These are phyloP conservation scores for Ramphastos sulfuratus DNA, from an alignment of 2,113 vertebrate species.

Conservation along the genomic window DNA sequence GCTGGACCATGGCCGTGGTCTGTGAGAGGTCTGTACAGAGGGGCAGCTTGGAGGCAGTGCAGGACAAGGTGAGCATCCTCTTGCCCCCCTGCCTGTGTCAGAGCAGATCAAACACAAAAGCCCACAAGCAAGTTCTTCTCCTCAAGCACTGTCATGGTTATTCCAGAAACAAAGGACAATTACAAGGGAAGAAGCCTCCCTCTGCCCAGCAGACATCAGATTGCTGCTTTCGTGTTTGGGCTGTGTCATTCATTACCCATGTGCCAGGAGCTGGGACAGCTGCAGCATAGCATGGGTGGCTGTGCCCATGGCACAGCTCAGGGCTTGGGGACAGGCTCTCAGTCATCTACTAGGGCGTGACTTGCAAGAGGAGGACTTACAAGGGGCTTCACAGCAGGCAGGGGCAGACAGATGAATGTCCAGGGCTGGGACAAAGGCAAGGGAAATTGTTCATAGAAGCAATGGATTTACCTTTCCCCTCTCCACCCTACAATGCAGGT, in stretches of 20 bases:
- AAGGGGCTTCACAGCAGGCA: background rate
- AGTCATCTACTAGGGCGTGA: rapidly evolving
- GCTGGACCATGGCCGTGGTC: background rate
- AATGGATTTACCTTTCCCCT: background rate
- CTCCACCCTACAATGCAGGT: background rate
- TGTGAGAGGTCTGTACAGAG: rapidly evolving
- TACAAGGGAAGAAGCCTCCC: background rate
- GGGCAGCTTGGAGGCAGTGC: rapidly evolving
- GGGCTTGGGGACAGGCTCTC: background rate
- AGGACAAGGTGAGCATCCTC: background rate
- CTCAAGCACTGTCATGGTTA: background rate
- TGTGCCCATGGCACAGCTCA: rapidly evolving
- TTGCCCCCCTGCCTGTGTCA: rapidly evolving
- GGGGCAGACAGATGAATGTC: background rate
- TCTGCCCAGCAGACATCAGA: background rate
- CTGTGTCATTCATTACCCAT: background rate
- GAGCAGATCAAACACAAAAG: background rate
- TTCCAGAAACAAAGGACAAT: background rate
- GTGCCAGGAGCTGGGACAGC: rapidly evolving
- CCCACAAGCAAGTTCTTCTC: rapidly evolving
- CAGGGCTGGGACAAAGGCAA: background rate
- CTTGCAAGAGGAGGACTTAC: background rate
- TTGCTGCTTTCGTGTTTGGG: background rate
- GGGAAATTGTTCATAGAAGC: background rate
- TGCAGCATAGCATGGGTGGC: background rate